Evolutionary conservation across 2,888 invertebrate species (phyloP), one percentile per base, ranked within the genome.

Genomic region (Xestobium rufovillosum): DNA sequence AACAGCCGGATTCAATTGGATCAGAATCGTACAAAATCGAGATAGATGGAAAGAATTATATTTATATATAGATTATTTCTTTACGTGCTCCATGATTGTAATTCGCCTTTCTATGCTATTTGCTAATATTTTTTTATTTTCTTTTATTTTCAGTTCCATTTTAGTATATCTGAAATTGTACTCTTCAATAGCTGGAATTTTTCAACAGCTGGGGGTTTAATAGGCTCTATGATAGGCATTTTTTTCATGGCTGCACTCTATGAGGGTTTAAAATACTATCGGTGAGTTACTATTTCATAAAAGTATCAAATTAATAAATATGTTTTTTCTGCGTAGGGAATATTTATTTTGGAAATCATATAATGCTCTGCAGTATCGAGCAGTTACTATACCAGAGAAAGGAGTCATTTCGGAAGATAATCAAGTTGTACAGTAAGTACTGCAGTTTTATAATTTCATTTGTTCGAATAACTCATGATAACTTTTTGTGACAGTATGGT

Each of bases 221-320:
- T 95, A 39, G 86, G 85, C 27, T 94, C 96, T 3, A 91, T 94
- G 73, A 68, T 95, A 45, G 86, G 84, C 29, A 88, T 97, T 55
- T 88, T 95, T 60, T 70, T 92, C 44, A 77, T 96, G 76, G 94
- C 94, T 3, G 77, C 92, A 34, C 69, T 94, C 14, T 97, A 97
- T 64, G 97, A 98, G 72, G 95, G 92, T 0, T 74, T 98, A 2
- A 97, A 96, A 69, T 92, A 89, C 68, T 82, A 78, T 50, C 71
- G 82, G 65, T 75, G 67, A 52, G 59, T 58, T 26, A 36, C 17
- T 9, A 10, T 34, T 12, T 17, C n/a, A 16, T 14, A 16, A 33
- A 14, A 32, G 10, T 14, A 11, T 13, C 15, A 14, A 14, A 2
- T 14, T 26, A 34, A 9, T 16, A 14, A 9, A 11, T 26, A 31